Conservation (phyloP, 2,797 vertebrate species). For the Merluccius polli region DNA sequence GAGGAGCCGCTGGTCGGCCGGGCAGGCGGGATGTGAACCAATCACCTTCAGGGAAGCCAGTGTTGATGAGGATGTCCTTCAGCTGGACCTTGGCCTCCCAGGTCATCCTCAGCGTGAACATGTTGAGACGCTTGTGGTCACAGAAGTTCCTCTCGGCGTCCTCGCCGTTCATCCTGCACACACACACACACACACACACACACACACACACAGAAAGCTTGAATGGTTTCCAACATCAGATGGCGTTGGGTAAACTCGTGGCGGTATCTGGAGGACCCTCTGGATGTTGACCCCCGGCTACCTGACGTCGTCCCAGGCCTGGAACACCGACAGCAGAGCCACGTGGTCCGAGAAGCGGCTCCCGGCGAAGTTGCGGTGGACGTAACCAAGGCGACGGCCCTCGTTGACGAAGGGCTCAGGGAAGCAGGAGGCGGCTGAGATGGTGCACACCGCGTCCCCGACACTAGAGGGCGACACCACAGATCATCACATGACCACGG, state of each 20-base stretch:
- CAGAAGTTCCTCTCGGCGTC: slow-evolving; percentile 90
- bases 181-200: neutral
- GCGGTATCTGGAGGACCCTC: too few species aligned
- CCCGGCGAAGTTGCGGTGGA: slow-evolving; percentile 92
- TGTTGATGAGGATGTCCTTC: slow-evolving; percentile 89
- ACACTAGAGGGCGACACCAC: slow-evolving; percentile 71
- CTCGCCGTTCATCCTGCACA: slow-evolving; percentile 85
- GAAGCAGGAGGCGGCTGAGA: slow-evolving; percentile 92
- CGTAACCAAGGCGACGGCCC: slow-evolving; percentile 86
- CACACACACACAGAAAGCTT: neutral
- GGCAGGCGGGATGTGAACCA: neutral
- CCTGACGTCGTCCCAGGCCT: slow-evolving; percentile 95
- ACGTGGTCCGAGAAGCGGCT: slow-evolving; percentile 91
- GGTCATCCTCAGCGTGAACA: slow-evolving; percentile 94
- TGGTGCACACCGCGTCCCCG: slow-evolving; percentile 91
- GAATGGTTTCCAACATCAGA: too few species aligned
- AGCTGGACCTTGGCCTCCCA: slow-evolving; percentile 98
- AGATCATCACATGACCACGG: neutral
- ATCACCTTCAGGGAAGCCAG: slow-evolving; percentile 93
- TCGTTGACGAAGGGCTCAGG: slow-evolving; percentile 92
- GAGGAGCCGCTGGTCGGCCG: neutral
- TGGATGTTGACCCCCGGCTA: too few species aligned
- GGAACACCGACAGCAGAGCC: slow-evolving; percentile 90
- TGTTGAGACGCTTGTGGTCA: slow-evolving; percentile 94
- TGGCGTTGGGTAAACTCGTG: too few species aligned